Conservation (phyloP, 1,140 invertebrate genomes). For the Orussus abietinus region DNA sequence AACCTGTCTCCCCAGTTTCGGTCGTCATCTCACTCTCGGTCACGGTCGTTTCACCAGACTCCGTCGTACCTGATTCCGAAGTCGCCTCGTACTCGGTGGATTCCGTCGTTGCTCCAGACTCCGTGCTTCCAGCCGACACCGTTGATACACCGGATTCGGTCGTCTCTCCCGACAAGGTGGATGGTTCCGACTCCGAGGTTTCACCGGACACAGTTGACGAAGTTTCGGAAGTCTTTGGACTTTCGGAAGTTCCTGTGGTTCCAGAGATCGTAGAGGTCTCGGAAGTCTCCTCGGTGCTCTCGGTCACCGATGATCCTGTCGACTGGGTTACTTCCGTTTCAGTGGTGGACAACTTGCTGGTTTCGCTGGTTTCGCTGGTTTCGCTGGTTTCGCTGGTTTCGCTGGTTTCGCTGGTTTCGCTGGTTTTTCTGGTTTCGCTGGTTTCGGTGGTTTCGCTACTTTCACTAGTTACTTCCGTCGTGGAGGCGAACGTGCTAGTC, state of each 20-base stretch:
- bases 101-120: slow-evolving; percentile 22
- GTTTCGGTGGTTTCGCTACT: slow-evolving; percentile 4
- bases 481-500: no score
- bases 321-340: no score
- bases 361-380: no score
- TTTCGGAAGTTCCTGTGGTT: slow-evolving; percentile 6
- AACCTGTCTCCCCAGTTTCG: slow-evolving; percentile 19
- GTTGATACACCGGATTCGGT: slow-evolving; percentile 23
- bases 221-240: slow-evolving; percentile 4
- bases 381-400: no score
- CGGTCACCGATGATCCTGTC: no score
- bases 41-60: slow-evolving; percentile 16
- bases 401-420: no score
- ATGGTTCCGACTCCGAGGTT: slow-evolving; percentile 23
- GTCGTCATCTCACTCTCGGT: slow-evolving; percentile 20
- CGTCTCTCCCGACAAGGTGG: slow-evolving; percentile 20
- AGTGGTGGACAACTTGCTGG: no score
- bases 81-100: slow-evolving; percentile 13
- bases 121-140: slow-evolving; percentile 21
- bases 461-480: slow-evolving; percentile 6
- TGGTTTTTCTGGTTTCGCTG: not conserved
- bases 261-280: no score
- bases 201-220: slow-evolving; percentile 12
- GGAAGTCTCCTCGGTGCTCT: no score
- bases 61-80: slow-evolving; percentile 16